These are phyloP conservation scores for Hecatera dysodea DNA, from an alignment of 2,888 invertebrate genomes.

Conservation along the genomic window DNA sequence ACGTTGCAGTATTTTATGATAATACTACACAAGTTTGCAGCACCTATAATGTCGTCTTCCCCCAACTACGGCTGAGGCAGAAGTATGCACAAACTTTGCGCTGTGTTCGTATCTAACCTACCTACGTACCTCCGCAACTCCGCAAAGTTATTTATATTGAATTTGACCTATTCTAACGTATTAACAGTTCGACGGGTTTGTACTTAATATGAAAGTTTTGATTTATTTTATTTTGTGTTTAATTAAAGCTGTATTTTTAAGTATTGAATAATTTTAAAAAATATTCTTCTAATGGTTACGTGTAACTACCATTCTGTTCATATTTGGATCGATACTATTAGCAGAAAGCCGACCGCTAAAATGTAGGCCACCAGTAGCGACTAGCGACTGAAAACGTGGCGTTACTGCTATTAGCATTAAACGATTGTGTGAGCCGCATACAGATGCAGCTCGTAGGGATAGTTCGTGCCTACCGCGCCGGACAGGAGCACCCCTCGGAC, in stretches of 20 bases:
- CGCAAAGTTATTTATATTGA: conserved; percentile 40
- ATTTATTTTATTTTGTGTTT: background rate
- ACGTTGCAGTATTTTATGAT: conserved; percentile 13
- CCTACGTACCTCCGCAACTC: background rate
- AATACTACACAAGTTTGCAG: conserved; percentile 33
- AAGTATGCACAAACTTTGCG: conserved; percentile 47
- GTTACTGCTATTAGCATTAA: conserved; percentile 40
- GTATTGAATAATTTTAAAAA: no score
- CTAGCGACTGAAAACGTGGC: conserved; percentile 37
- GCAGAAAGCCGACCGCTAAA: conserved; percentile 34
- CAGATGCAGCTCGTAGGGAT: conserved; percentile 33
- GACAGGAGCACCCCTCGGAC: background rate
- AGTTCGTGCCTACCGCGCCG: conserved; percentile 17
- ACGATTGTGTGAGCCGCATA: conserved; percentile 37
- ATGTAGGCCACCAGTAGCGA: conserved; percentile 52
- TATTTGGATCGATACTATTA: conserved; percentile 45
- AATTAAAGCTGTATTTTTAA: no score
- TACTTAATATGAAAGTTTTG: background rate
- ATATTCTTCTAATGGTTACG: background rate
- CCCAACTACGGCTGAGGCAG: conserved; percentile 18
- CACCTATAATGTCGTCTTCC: conserved; percentile 29
- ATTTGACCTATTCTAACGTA: conserved; percentile 33
- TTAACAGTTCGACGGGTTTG: background rate
- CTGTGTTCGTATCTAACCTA: conserved; percentile 26
- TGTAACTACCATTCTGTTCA: conserved; percentile 6